These are phyloP conservation scores for Mythimna impura DNA, from an alignment of 2,888 invertebrate species.

Conservation along the genomic window DNA sequence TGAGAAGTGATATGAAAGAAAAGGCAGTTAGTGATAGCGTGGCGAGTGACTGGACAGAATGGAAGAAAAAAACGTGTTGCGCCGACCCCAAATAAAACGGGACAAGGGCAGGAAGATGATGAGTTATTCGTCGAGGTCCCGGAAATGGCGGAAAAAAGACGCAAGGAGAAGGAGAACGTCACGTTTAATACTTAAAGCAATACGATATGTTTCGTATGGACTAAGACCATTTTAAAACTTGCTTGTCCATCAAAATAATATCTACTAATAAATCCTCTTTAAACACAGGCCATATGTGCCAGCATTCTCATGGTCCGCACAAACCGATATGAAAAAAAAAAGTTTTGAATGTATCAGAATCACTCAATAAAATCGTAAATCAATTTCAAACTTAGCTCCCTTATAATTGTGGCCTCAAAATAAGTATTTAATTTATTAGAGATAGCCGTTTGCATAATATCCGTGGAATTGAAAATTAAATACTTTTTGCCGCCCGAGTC, in stretches of 20 bases:
- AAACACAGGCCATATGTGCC: neutral
- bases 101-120: too few species aligned
- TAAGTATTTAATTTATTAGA: neutral
- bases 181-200: too few species aligned
- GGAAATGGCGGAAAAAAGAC: too few species aligned
- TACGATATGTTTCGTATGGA: too few species aligned
- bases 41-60: too few species aligned
- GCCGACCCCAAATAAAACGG: too few species aligned
- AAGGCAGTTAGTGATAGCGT: too few species aligned
- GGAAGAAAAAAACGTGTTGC: too few species aligned
- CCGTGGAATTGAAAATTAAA: conserved; percentile 21
- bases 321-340: neutral
- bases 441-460: conserved; percentile 26
- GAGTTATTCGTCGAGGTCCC: too few species aligned
- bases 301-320: neutral
- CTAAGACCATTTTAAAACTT: neutral
- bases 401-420: conserved; percentile 3
- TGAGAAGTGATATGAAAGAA: too few species aligned
- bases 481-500: neutral
- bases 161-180: too few species aligned
- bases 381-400: conserved; percentile 28
- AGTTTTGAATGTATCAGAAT: neutral
- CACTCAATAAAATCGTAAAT: neutral
- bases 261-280: neutral
- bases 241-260: neutral